phyloP scores from a whole-genome alignment of 2,113 vertebrate species.

The Microtus montanus region DNA sequence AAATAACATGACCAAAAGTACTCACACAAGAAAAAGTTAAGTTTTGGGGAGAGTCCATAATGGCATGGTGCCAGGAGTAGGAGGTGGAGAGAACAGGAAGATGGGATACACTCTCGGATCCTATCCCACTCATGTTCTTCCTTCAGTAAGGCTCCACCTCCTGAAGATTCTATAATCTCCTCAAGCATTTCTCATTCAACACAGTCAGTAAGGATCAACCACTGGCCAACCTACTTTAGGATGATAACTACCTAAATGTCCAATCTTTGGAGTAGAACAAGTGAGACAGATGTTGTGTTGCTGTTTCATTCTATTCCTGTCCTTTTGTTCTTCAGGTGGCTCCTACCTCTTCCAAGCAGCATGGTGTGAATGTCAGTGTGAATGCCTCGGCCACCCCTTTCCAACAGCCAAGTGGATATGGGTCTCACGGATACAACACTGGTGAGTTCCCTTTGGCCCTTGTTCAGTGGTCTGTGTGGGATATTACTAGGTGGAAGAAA shows the following conservation, averaged over 20 bases:
- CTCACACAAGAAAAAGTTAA: background rate
- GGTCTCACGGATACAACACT: constrained; percentile 96
- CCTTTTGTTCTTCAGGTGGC: constrained; percentile 88
- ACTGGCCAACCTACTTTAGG: background rate
- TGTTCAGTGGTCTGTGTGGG: background rate
- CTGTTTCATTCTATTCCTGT: constrained; percentile 18
- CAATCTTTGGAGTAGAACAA: background rate
- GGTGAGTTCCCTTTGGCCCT: constrained; percentile 85
- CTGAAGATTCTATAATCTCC: background rate
- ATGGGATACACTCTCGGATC: background rate
- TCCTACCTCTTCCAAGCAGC: constrained; percentile 99
- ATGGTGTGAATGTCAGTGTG: constrained; percentile 98
- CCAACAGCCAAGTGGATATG: constrained; percentile 97
- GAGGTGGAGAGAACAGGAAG: background rate
- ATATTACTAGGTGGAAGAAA: background rate
- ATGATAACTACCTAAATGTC: background rate
- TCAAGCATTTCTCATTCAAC: background rate
- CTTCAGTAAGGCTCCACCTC: background rate
- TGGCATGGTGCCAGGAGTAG: background rate
- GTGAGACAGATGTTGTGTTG: background rate
- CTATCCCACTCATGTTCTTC: background rate
- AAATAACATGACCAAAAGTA: background rate
- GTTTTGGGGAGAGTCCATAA: background rate
- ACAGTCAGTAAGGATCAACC: background rate
- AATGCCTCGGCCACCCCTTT: constrained; percentile 96